Evolutionary conservation across 2,113 vertebrate species (phyloP).

Genomic region (Lipophrys pholis): DNA sequence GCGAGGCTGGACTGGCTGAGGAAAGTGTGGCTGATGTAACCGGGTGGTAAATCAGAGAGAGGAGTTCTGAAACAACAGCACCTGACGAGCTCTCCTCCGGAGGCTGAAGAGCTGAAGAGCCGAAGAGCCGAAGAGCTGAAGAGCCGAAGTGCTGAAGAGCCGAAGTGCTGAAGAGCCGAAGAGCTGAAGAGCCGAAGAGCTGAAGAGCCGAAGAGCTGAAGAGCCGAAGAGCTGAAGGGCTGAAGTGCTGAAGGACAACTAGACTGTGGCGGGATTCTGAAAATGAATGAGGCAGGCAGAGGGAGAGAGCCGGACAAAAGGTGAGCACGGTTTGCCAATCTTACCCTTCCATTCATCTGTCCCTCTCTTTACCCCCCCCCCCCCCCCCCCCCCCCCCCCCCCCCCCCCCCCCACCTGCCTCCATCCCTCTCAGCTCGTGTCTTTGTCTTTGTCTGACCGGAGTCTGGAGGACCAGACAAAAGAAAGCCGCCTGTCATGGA

Average conservation of each 20-base stretch:
- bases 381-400: conserved; percentile 30
- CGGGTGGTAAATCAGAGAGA: conserved; percentile 28
- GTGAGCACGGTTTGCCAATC: conserved; percentile 68
- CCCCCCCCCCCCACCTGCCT: conserved; percentile 50
- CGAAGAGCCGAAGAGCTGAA: no score
- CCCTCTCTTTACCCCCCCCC: conserved; percentile 6
- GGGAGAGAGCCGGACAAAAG: conserved; percentile 67
- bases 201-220: no score
- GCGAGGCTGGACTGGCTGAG: background rate
- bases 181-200: no score
- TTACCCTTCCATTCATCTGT: conserved; percentile 54
- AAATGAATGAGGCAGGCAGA: conserved; percentile 26
- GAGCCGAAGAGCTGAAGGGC: no score
- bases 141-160: no score
- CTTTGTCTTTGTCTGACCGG: conserved; percentile 76
- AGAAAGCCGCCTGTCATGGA: conserved; percentile 76
- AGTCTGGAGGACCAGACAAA: conserved; percentile 68
- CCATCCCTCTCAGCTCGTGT: conserved; percentile 51
- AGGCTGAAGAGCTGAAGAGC: no score
- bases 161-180: no score
- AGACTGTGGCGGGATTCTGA: conserved; percentile 43
- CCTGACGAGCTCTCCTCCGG: conserved; percentile 25
- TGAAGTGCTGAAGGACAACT: no score
- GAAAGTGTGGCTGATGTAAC: conserved; percentile 64
- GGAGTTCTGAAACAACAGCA: conserved; percentile 45